Percentiles rank a stretch among this genome's conserved stretches.
Evolutionary conservation across 2,888 invertebrate genomes (phyloP).

Genomic region (Corbicula japonica): DNA sequence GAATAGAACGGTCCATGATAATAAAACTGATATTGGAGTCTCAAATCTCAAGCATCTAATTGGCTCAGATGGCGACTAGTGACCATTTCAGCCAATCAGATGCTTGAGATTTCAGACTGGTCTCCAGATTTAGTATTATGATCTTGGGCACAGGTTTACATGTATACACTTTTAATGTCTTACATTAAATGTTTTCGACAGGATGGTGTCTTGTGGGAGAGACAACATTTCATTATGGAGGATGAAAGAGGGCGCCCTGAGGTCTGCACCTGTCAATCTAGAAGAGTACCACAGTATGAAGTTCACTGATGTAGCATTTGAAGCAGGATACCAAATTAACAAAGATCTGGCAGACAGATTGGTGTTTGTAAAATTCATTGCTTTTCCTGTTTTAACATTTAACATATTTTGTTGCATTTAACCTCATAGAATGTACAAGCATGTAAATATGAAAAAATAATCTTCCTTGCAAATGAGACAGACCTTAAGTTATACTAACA

Average conservation of each 20-base stretch:
- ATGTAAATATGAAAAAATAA: no score
- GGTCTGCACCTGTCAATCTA: slow-evolving; percentile 85
- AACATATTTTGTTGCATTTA: not conserved
- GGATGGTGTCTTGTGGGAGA: slow-evolving; percentile 86
- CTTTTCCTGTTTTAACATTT: not conserved
- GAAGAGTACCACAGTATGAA: slow-evolving; percentile 85
- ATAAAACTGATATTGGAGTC: no score
- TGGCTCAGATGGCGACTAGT: no score
- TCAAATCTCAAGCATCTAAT: no score
- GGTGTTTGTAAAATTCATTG: slow-evolving; percentile 76
- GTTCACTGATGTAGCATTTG: slow-evolving; percentile 85
- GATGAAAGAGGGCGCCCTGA: slow-evolving; percentile 84
- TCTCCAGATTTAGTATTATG: not conserved
- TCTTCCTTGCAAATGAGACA: no score
- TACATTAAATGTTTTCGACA: not conserved
- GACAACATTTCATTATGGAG: slow-evolving; percentile 86
- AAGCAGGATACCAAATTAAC: slow-evolving; percentile 79
- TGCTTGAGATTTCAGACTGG: no score
- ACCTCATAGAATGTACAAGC: not conserved
- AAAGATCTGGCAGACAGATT: slow-evolving; percentile 81
- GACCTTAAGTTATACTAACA: no score
- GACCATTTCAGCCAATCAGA: no score
- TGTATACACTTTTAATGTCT: not conserved
- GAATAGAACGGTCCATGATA: no score
- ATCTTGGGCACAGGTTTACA: not conserved